These are phyloP conservation scores for Troilus luridus DNA, from an alignment of 2,888 invertebrate genomes.

Conservation along the genomic window DNA sequence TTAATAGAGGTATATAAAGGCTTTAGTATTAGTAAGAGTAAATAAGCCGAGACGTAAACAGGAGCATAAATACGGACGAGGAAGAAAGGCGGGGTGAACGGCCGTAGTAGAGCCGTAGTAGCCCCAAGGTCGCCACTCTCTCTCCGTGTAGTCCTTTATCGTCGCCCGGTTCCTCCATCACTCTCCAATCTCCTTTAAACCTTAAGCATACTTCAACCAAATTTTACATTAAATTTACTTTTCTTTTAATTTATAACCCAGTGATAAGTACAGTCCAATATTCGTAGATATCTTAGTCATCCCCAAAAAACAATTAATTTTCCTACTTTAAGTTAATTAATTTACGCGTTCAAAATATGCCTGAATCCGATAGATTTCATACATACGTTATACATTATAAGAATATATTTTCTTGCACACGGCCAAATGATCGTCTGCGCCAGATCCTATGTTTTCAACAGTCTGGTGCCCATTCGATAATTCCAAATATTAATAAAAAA, in stretches of 20 bases:
- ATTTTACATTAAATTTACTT: background rate
- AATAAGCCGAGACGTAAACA: slow-evolving; percentile 24
- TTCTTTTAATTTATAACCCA: background rate
- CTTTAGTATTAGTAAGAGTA: slow-evolving; percentile 1
- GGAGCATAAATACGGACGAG: background rate
- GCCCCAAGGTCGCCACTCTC: slow-evolving; percentile 46
- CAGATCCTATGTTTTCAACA: too few species aligned
- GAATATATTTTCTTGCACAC: too few species aligned
- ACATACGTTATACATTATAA: too few species aligned
- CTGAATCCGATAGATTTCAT: too few species aligned
- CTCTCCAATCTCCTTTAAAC: background rate
- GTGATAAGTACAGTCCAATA: background rate
- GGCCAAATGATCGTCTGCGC: too few species aligned
- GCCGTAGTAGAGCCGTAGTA: slow-evolving; percentile 42
- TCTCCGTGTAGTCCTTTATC: slow-evolving; percentile 17
- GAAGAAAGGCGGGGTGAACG: background rate
- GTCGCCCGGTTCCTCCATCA: background rate
- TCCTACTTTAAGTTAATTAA: too few species aligned
- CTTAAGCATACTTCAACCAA: background rate
- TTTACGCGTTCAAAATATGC: too few species aligned
- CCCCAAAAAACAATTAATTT: too few species aligned
- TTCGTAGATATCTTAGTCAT: too few species aligned
- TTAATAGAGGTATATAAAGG: background rate
- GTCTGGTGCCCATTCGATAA: too few species aligned
- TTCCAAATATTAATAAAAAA: too few species aligned